Evolutionary conservation across 2,888 invertebrate species (phyloP).

Genomic region (Metalampra italica): DNA sequence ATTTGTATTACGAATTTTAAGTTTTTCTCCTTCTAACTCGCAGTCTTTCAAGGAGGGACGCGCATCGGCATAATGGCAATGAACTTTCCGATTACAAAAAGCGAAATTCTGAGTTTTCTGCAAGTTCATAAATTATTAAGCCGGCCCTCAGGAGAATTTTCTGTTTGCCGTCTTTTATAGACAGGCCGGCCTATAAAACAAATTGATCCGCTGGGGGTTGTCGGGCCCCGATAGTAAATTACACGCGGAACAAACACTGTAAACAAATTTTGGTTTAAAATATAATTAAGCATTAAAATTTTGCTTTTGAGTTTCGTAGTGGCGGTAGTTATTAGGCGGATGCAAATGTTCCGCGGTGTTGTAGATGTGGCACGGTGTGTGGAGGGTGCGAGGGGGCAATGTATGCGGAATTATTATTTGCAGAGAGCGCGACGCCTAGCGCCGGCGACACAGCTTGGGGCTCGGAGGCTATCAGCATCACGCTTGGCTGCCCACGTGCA

Average conservation of each 20-base stretch:
- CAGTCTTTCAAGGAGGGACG: conserved; percentile 3
- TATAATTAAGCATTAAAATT: conserved; percentile 1
- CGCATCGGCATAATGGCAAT: conserved; percentile 7
- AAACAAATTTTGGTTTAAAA: conserved; percentile 19
- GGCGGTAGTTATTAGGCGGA: not conserved
- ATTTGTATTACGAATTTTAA: too few species aligned
- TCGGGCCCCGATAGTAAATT: conserved; percentile 46
- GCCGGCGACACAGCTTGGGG: conserved; percentile 19
- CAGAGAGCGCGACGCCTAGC: conserved; percentile 8
- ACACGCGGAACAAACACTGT: conserved; percentile 29
- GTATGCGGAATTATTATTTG: conserved; percentile 27
- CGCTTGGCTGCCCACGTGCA: conserved; percentile 40
- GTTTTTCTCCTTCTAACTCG: not conserved
- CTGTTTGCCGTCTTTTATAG: conserved; percentile 54
- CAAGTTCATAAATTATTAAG: conserved; percentile 50
- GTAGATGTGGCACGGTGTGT: conserved; percentile 5
- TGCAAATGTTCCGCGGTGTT: conserved; percentile 2
- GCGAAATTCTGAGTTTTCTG: conserved; percentile 26
- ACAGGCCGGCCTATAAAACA: conserved; percentile 51
- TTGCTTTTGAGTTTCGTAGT: not conserved
- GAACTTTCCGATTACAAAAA: conserved; percentile 12
- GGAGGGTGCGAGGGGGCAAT: conserved; percentile 15
- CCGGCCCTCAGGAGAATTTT: conserved; percentile 42
- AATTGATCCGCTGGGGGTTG: conserved; percentile 52
- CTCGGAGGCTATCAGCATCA: conserved; percentile 50